Percentiles rank a stretch among this genome's conserved stretches.
Conservation (phyloP, 2,888 invertebrate genomes). For the Parasteatoda lunata region DNA sequence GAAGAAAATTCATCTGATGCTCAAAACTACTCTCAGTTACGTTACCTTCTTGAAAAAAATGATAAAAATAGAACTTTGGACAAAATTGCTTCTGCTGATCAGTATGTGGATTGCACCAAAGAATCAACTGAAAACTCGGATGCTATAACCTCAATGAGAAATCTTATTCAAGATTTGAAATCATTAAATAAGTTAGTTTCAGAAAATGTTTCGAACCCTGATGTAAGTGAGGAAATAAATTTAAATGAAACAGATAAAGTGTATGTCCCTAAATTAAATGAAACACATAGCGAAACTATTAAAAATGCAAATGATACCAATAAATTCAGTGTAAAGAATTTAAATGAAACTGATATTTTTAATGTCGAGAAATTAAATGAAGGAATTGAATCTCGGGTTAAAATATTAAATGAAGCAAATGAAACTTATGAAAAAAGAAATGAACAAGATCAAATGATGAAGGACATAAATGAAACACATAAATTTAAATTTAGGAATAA, state of each 20-base stretch:
- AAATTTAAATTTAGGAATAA: too few relatives aligned
- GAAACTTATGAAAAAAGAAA: too few relatives aligned
- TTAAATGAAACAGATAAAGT: background rate
- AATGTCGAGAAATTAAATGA: too few relatives aligned
- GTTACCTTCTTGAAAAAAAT: slow-evolving; percentile 46
- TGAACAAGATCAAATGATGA: too few relatives aligned
- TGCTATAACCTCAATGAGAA: background rate
- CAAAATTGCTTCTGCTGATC: background rate
- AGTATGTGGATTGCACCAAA: background rate
- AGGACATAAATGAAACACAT: too few relatives aligned
- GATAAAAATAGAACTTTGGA: slow-evolving; percentile 4
- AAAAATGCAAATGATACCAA: background rate
- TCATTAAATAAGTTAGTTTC: background rate
- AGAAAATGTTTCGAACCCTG: background rate
- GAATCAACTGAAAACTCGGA: slow-evolving; percentile 7
- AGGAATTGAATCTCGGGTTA: too few relatives aligned
- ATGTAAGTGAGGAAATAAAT: background rate
- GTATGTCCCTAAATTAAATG: too few relatives aligned
- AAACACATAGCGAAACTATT: background rate
- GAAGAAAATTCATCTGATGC: background rate
- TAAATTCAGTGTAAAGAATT: background rate
- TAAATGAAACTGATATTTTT: too few relatives aligned
- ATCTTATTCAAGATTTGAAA: slow-evolving; percentile 5
- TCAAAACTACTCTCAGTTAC: slow-evolving; percentile 50
- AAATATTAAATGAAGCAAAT: too few relatives aligned